A percentile compares a stretch with the other conserved stretches of the same genome.
These are phyloP conservation scores for Mellilla xanthometata DNA, from an alignment of 2,888 invertebrate species.

Conservation along the genomic window DNA sequence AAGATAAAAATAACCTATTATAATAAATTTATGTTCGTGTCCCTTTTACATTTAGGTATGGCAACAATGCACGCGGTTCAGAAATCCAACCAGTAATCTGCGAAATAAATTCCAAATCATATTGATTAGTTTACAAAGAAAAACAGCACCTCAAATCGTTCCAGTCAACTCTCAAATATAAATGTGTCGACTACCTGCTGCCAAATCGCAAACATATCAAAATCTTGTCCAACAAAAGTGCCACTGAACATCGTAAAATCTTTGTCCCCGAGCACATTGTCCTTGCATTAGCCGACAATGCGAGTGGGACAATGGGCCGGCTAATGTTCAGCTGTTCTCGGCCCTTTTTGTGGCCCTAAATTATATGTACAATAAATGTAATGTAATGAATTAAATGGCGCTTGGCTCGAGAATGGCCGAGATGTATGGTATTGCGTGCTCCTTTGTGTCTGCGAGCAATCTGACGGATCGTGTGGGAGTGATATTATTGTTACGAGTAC, in stretches of 20 bases:
- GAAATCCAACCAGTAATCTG: no score
- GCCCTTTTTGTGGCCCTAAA: slow-evolving; percentile 20
- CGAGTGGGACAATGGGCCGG: slow-evolving; percentile 11
- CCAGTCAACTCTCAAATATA: no score
- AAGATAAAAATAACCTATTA: no score
- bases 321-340: slow-evolving; percentile 18
- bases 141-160: no score
- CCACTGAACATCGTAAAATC: slow-evolving; percentile 15
- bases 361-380: slow-evolving; percentile 23
- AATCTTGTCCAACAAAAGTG: slow-evolving; percentile 17
- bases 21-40: no score
- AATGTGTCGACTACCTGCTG: no score
- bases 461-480: background rate
- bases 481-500: slow-evolving; percentile 5
- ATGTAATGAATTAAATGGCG: slow-evolving; percentile 26
- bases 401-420: slow-evolving; percentile 12
- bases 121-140: no score
- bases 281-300: slow-evolving; percentile 23
- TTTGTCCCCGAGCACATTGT: slow-evolving; percentile 20
- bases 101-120: no score
- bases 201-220: background rate
- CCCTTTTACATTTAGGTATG: no score
- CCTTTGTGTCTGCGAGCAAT: slow-evolving; percentile 14
- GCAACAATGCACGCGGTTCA: no score
- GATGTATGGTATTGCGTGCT: slow-evolving; percentile 16